phyloP scores from a whole-genome alignment of 2,113 vertebrate genomes.

The Lepus timidus region DNA sequence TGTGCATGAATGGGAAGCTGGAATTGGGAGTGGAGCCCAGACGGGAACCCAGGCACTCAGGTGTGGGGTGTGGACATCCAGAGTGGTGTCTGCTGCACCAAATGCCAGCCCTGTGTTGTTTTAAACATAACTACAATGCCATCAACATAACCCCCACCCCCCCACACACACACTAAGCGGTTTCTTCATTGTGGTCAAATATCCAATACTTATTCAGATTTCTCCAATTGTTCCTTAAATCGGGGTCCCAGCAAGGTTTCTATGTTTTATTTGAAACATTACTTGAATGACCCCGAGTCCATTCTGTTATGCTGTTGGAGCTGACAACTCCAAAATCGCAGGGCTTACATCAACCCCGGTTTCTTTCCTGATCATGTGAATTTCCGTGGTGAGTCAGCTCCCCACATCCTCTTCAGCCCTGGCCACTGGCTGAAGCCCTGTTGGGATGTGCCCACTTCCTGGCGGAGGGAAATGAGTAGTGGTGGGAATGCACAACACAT shows the following conservation, averaged over 20 bases:
- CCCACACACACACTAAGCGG: not conserved
- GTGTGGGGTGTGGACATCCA: too few relatives aligned
- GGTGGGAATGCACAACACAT: not conserved
- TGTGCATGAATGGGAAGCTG: too few relatives aligned
- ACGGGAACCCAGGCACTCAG: too few relatives aligned
- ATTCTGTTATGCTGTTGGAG: not conserved
- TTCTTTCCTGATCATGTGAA: slow-evolving; percentile 38
- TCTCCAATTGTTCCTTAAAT: slow-evolving; percentile 8
- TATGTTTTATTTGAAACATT: slow-evolving; percentile 35
- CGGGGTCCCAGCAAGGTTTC: not conserved
- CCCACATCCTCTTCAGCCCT: slow-evolving; percentile 11
- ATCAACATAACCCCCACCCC: not conserved
- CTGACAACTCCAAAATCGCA: slow-evolving; percentile 12
- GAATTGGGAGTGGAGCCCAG: too few relatives aligned
- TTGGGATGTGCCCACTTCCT: slow-evolving; percentile 61
- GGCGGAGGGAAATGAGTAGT: slow-evolving; percentile 53
- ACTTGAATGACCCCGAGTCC: slow-evolving; percentile 25
- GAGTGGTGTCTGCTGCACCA: too few relatives aligned
- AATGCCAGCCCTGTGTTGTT: not conserved
- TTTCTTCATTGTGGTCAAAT: slow-evolving; percentile 36
- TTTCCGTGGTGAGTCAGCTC: slow-evolving; percentile 54
- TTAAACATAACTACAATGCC: not conserved
- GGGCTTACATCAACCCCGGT: not conserved
- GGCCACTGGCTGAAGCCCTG: slow-evolving; percentile 7
- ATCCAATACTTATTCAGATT: not conserved